These are phyloP conservation scores for Nephrocerus scutellatus DNA, from an alignment of 2,888 invertebrate species.

Conservation along the genomic window DNA sequence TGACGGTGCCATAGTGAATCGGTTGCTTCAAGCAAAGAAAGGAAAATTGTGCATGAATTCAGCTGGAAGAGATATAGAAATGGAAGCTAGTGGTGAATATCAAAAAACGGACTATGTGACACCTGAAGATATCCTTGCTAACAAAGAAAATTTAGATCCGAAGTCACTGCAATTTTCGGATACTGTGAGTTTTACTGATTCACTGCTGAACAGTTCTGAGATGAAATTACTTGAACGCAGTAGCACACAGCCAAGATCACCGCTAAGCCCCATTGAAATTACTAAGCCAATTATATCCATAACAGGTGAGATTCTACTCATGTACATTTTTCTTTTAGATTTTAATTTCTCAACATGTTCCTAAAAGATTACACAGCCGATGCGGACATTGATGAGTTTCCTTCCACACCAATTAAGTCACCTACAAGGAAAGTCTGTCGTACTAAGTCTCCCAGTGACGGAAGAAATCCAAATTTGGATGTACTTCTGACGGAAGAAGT, in stretches of 20 bases:
- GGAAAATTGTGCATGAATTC: constrained; percentile 7
- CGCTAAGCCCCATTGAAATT: constrained; percentile 34
- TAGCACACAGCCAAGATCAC: constrained; percentile 28
- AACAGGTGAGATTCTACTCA: constrained; percentile 18
- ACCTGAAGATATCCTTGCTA: constrained; percentile 21
- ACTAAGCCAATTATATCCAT: constrained; percentile 15
- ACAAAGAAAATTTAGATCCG: constrained; percentile 38
- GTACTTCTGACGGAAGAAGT: too few species aligned
- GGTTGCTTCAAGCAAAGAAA: constrained; percentile 22
- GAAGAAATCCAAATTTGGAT: constrained; percentile 12
- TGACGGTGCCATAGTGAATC: constrained; percentile 29
- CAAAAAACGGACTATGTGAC: constrained; percentile 1
- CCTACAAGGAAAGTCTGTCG: constrained; percentile 16
- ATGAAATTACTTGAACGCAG: constrained; percentile 31
- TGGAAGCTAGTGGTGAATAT: not conserved
- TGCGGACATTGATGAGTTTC: constrained; percentile 16
- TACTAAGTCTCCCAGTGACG: constrained; percentile 14
- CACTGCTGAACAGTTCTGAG: constrained; percentile 36
- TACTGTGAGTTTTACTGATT: constrained; percentile 42
- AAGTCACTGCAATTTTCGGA: constrained; percentile 27
- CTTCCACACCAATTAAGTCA: constrained; percentile 8
- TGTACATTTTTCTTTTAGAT: too few species aligned
- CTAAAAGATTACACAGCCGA: constrained; percentile 17
- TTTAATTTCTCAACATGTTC: too few species aligned
- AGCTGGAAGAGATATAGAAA: constrained; percentile 7